Evolutionary conservation across 2,113 vertebrate species (phyloP), one percentile per base, ranked within the genome.

Genomic region (Lophius piscatorius): DNA sequence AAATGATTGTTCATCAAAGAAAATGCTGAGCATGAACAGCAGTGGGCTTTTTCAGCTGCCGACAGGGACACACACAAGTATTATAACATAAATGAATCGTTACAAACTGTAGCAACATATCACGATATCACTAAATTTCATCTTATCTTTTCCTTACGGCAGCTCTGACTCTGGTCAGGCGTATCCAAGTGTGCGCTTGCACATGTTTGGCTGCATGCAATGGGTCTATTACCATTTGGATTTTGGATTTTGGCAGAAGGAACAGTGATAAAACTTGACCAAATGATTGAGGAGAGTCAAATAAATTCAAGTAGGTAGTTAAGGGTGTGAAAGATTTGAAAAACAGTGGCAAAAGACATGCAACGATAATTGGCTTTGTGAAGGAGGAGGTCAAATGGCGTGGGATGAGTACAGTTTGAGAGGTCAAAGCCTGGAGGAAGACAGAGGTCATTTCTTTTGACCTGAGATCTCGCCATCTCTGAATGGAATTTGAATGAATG

Each of bases 241-340:
- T 75, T 60, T n/a, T n/a, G n/a, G n/a, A n/a, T n/a, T n/a, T n/a
- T n/a, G n/a, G n/a, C n/a, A n/a, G n/a, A n/a, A n/a, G n/a, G n/a
- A n/a, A n/a, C n/a, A n/a, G n/a, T 70, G 69, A 77, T 78, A 80
- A 63, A 73, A 77, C 3, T 24, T 49, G 18, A 81, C 22, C 41
- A 34, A 54, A 56, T 49, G 33, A 44, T 5, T 26, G 10, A 26
- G 24, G 71, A 52, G 2, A 36, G 50, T 57, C 22, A 56, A 51
- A 44, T 39, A 42, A 17, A 24, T 35, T 24, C 51, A 12, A 9
- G 1, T 40, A 42, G 23, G 9, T 2, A 13, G 10, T 4, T n/a
- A 11, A 21, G 29, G 4, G 42, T 20, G 2, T 33, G n/a, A 35
- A 33, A 33, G 36, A 8, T 3, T 24, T 40, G 36, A 6, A 26